A percentile compares a stretch with the other conserved stretches of the same genome.
These are phyloP conservation scores for Irena cyanogastra DNA, from an alignment of 2,113 vertebrate species.

Conservation along the genomic window DNA sequence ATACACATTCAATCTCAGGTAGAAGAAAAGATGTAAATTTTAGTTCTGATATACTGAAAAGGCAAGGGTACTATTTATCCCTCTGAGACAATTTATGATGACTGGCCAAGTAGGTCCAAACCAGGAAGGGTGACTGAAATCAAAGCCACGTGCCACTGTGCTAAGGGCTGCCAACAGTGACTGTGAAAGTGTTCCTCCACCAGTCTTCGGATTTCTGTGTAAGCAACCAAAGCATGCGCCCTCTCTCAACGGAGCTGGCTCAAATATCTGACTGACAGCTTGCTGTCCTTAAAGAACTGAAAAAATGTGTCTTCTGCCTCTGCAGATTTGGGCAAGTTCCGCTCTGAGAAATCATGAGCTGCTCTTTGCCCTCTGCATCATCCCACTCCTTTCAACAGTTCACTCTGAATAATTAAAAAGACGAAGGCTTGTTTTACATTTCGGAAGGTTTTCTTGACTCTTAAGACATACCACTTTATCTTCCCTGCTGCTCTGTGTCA, in stretches of 20 bases:
- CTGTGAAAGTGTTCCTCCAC: neutral
- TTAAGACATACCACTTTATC: neutral
- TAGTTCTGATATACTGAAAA: neutral
- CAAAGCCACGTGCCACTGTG: slow-evolving; percentile 44
- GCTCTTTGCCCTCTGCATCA: neutral
- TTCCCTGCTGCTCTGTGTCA: neutral
- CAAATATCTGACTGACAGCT: slow-evolving; percentile 52
- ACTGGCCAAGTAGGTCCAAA: neutral
- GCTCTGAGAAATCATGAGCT: neutral
- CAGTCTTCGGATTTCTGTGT: slow-evolving; percentile 44
- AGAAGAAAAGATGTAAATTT: neutral
- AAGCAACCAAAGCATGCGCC: slow-evolving; percentile 47
- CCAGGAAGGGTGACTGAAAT: slow-evolving; percentile 36
- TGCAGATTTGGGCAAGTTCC: neutral
- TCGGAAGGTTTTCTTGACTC: neutral
- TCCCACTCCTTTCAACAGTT: neutral
- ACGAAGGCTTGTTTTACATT: neutral
- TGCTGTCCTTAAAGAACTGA: slow-evolving; percentile 58
- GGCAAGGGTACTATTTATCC: neutral
- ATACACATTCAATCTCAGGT: neutral
- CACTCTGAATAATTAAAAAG: neutral
- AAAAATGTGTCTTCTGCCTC: neutral
- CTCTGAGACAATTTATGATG: neutral
- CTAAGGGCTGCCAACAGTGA: slow-evolving; percentile 38
- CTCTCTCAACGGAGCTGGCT: slow-evolving; percentile 1